Percentiles rank a stretch among this genome's conserved stretches.
Evolutionary conservation across 2,797 vertebrate species (phyloP).

Genomic region (Atherinosoma microstoma): DNA sequence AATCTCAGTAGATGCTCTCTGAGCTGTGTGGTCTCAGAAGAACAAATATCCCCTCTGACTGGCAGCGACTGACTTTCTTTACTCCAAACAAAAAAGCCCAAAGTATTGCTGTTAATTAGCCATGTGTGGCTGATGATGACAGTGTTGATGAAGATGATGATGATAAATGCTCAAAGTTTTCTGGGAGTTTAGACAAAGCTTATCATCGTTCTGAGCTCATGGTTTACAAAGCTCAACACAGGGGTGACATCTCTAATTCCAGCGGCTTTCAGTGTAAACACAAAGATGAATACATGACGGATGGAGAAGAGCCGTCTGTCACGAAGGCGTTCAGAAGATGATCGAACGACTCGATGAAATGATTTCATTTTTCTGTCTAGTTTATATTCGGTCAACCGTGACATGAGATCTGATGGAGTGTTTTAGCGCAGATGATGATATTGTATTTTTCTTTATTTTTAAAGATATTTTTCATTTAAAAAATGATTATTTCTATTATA

Average conservation of each 20-base stretch:
- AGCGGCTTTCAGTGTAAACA: constrained; percentile 68
- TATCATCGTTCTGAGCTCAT: constrained; percentile 75
- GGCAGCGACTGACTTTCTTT: constrained; percentile 29
- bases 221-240: constrained; percentile 63
- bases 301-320: constrained; percentile 44
- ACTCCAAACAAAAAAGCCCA: constrained; percentile 55
- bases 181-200: constrained; percentile 73
- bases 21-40: constrained; percentile 8
- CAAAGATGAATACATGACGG: constrained; percentile 51
- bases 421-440: too few species aligned
- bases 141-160: constrained; percentile 62
- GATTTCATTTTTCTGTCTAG: neutral
- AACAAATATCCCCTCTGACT: constrained; percentile 29
- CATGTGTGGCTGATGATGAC: constrained; percentile 57
- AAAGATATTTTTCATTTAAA: too few species aligned
- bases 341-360: constrained; percentile 20
- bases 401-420: neutral
- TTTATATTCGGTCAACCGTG: neutral
- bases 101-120: constrained; percentile 60
- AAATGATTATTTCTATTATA: too few species aligned
- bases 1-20: neutral
- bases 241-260: constrained; percentile 62
- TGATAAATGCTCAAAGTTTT: constrained; percentile 64
- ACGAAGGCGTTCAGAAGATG: too few species aligned
- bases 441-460: too few species aligned